Base-by-base conservation (phyloP, 2,888 invertebrate species). In the Eutolmus rufibarbis region DNA sequence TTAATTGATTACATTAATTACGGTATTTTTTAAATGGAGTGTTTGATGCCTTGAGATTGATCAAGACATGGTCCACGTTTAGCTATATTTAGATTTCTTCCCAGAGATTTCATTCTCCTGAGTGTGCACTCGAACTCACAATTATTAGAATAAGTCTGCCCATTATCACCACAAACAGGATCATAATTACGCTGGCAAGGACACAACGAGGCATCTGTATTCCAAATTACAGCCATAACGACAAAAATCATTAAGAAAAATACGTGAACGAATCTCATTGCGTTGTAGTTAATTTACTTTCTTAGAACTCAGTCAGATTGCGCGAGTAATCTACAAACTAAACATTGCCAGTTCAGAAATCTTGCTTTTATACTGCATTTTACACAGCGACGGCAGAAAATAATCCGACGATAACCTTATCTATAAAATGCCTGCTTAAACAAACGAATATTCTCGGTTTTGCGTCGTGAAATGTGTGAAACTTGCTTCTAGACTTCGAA, bases 121-220 rank as follows among this genome's bases (percentile, higher is more conserved):
- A 56, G 31, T 1, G 81, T 81, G 34, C 81, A 81, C 56, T 51
- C 56, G 16, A 81, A 81, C 31, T 81, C 81, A 56, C 81, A 81
- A 7, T 16, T 34, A 56, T 81, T 81, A 12, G n/a, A 19, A 56
- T 81, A 81, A 56, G 81, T 81, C 34, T 81, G 81, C 1, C 81
- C 81, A 12, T 81, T 56, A 31, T 51, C 19, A 16, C 81, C 81
- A 34, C 81, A 81, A 56, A 81, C 81, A 56, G 81, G 81, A 34
- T 81, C 56, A 16, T n/a, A 81, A 34, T 81, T 19, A n/a, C 81
- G 51, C 19, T 51, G 46, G 28, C 81, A 81, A 9, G 81, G 57
- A 34, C 81, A 81, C 37, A 40, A 23, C 1, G 76, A 76, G 7
- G 76, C 76, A 7, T 76, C 66, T 23, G 28, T 23, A 66, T 66